These are phyloP conservation scores for Papilio demoleus DNA, from an alignment of 2,888 invertebrate genomes.

Conservation along the genomic window DNA sequence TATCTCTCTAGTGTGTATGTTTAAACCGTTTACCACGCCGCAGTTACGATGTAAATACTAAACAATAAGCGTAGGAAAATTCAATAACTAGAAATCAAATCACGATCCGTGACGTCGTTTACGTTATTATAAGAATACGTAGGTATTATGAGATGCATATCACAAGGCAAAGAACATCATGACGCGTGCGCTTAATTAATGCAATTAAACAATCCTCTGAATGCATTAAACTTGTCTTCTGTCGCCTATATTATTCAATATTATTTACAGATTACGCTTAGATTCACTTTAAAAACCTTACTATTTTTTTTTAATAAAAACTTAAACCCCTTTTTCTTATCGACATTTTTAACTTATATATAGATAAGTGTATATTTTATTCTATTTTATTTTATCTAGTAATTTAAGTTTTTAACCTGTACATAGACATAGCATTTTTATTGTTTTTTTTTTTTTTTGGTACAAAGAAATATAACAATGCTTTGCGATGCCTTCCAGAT, in stretches of 20 bases:
- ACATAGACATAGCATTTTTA: too few relatives aligned
- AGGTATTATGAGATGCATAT: conserved; percentile 18
- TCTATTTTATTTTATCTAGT: too few relatives aligned
- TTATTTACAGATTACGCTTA: too few relatives aligned
- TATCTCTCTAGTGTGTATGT: too few relatives aligned
- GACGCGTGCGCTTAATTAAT: conserved; percentile 47
- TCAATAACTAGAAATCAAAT: conserved; percentile 8
- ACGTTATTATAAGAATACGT: neutral
- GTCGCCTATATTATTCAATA: conserved; percentile 53
- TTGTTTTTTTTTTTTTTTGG: neutral
- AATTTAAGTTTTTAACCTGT: too few relatives aligned
- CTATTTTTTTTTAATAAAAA: neutral
- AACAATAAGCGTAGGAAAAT: conserved; percentile 6
- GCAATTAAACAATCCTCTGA: conserved; percentile 54
- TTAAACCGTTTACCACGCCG: neutral
- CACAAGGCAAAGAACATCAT: conserved; percentile 27
- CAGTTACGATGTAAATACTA: neutral
- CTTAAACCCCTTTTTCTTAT: too few relatives aligned
- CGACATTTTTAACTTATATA: too few relatives aligned
- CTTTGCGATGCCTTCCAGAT: too few relatives aligned
- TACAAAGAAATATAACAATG: neutral
- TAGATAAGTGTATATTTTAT: too few relatives aligned
- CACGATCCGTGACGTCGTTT: conserved; percentile 2
- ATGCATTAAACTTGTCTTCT: conserved; percentile 52
- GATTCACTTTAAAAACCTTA: neutral